Conservation (phyloP, 2,113 vertebrate genomes). For the Lasiurus borealis region DNA sequence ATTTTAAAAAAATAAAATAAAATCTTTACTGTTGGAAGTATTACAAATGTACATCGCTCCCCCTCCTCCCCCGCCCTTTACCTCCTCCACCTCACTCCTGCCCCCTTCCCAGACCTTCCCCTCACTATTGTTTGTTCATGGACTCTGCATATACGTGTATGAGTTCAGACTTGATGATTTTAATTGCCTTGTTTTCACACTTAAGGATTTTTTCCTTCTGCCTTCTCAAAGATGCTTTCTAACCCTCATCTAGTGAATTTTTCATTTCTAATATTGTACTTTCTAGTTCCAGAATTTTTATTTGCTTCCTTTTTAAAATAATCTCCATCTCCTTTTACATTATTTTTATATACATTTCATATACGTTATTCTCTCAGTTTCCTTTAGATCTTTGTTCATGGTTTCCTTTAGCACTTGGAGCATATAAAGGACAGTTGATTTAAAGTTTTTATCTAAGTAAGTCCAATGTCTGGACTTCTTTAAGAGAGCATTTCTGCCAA, state of each 20-base stretch:
- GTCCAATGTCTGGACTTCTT: not conserved
- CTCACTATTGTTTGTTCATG: no score
- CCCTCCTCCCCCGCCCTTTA: no score
- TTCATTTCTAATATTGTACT: not conserved
- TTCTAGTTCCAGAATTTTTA: not conserved
- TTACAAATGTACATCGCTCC: no score
- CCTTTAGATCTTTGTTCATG: not conserved
- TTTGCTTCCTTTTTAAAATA: not conserved
- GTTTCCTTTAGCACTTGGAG: not conserved
- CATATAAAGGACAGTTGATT: not conserved
- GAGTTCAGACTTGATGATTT: not conserved
- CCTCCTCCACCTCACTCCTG: no score
- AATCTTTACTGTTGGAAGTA: no score
- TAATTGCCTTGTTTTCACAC: not conserved
- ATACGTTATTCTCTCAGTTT: not conserved
- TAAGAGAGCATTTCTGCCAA: not conserved
- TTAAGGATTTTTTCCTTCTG: not conserved
- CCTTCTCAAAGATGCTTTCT: not conserved
- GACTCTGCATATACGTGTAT: no score
- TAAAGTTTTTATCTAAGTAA: not conserved
- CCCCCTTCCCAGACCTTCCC: no score
- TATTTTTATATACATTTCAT: not conserved
- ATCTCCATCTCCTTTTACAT: not conserved
- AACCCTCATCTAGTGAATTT: not conserved
- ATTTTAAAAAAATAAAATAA: no score